Conservation (phyloP, 2,888 invertebrate species). For the Ormyrus labotus region DNA sequence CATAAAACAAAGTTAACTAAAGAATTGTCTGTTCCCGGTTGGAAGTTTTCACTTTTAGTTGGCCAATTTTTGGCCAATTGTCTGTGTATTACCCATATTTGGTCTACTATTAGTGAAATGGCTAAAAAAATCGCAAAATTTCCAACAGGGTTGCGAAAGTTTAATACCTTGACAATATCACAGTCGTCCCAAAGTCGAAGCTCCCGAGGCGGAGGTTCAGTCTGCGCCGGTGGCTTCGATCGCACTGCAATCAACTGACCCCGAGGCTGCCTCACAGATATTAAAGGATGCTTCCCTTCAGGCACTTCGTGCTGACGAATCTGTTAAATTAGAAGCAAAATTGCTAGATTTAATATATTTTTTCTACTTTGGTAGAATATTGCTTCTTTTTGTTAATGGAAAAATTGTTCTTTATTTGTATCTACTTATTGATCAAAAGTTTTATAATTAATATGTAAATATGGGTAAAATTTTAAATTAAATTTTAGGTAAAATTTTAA, state of each 20-base stretch:
- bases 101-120: no score
- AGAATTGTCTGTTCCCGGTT: no score
- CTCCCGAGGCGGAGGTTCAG: slow-evolving; percentile 76
- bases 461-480: no score
- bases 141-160: not conserved
- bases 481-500: no score
- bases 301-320: slow-evolving; percentile 86
- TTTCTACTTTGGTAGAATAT: slow-evolving; percentile 27
- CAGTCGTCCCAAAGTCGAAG: slow-evolving; percentile 86
- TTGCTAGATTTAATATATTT: slow-evolving; percentile 13
- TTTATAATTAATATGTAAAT: no score
- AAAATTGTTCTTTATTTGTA: no score
- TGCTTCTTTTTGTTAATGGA: not conserved
- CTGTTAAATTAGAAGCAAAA: slow-evolving; percentile 57
- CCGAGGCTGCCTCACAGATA: slow-evolving; percentile 89
- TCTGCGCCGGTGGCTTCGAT: slow-evolving; percentile 84
- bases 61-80: no score
- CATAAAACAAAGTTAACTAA: no score
- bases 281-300: slow-evolving; percentile 90
- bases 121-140: no score
- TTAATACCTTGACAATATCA: slow-evolving; percentile 84
- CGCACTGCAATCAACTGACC: slow-evolving; percentile 91
- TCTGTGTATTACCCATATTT: no score
- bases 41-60: no score
- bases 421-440: no score